These are phyloP conservation scores for Nannoperca australis DNA, from an alignment of 2,797 vertebrate species.

Conservation along the genomic window DNA sequence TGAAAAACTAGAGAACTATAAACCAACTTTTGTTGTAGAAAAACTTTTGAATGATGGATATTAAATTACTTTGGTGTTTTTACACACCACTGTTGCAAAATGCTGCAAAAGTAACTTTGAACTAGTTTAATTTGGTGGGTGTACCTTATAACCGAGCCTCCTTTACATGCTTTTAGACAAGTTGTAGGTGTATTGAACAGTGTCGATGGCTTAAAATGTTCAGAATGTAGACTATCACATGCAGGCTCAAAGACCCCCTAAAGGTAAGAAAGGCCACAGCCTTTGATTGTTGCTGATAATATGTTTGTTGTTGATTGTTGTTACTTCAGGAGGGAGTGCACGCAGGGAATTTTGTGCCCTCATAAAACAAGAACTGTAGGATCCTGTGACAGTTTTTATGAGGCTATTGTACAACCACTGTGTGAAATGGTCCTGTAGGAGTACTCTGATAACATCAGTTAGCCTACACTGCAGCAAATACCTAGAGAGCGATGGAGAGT, in stretches of 20 bases:
- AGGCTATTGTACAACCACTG: conserved; percentile 8
- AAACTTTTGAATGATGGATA: background rate
- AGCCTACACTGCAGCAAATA: conserved; percentile 28
- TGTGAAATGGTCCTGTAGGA: background rate
- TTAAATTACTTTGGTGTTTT: background rate
- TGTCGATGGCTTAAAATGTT: background rate
- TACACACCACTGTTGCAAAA: background rate
- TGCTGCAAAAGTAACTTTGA: background rate
- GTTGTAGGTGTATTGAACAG: background rate
- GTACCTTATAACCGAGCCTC: background rate
- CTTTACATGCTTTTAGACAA: background rate
- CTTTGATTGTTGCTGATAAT: background rate
- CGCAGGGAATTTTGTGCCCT: background rate
- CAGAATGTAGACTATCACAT: background rate
- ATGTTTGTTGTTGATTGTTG: too few species aligned
- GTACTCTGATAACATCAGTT: conserved; percentile 11
- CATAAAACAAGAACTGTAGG: conserved; percentile 4
- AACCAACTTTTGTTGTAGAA: background rate
- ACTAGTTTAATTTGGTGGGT: background rate
- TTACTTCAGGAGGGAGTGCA: background rate
- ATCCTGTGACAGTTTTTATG: conserved; percentile 9
- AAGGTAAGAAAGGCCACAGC: background rate
- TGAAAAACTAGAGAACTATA: background rate
- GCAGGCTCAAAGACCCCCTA: background rate
- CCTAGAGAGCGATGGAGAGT: background rate